Evolutionary conservation across 2,797 vertebrate species (phyloP).

Genomic region (Natrix natrix): DNA sequence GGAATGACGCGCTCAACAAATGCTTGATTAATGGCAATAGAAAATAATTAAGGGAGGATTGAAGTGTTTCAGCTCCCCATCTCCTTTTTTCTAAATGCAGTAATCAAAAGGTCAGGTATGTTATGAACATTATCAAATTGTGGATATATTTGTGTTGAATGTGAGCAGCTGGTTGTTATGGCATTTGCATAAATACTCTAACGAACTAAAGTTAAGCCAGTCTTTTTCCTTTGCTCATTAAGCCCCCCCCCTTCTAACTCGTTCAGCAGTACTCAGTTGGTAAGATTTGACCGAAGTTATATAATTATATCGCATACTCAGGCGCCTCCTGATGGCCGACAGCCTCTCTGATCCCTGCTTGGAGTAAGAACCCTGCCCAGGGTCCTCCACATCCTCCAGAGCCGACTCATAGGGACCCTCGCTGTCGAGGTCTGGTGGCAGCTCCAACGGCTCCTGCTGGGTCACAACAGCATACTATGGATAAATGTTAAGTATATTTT

Average conservation of each 20-base stretch:
- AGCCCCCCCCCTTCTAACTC: neutral
- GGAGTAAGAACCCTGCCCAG: too few relatives aligned
- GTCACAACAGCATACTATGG: neutral
- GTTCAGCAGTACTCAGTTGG: conserved; percentile 43
- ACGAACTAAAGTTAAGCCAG: conserved; percentile 58
- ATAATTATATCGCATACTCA: conserved; percentile 41
- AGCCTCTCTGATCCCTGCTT: too few relatives aligned
- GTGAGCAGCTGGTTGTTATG: conserved; percentile 53
- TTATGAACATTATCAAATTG: conserved; percentile 23
- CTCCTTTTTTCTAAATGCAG: conserved; percentile 25
- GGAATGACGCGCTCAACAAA: neutral
- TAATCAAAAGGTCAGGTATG: conserved; percentile 40
- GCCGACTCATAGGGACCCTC: too few relatives aligned
- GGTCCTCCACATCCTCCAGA: too few relatives aligned
- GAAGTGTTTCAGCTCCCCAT: conserved; percentile 25
- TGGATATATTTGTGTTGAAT: conserved; percentile 37
- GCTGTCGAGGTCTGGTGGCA: too few relatives aligned
- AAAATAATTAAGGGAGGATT: conserved; percentile 8
- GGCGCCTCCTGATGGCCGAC: too few relatives aligned
- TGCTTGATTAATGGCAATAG: neutral
- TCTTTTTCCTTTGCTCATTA: conserved; percentile 18
- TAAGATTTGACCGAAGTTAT: conserved; percentile 46
- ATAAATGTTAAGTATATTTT: conserved; percentile 40
- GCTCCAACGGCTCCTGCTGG: too few relatives aligned
- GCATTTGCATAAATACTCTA: conserved; percentile 44